Percentiles rank a stretch among this genome's conserved stretches.
Evolutionary conservation across 2,113 vertebrate species (phyloP).

Genomic region (Dasyornis broadbenti): DNA sequence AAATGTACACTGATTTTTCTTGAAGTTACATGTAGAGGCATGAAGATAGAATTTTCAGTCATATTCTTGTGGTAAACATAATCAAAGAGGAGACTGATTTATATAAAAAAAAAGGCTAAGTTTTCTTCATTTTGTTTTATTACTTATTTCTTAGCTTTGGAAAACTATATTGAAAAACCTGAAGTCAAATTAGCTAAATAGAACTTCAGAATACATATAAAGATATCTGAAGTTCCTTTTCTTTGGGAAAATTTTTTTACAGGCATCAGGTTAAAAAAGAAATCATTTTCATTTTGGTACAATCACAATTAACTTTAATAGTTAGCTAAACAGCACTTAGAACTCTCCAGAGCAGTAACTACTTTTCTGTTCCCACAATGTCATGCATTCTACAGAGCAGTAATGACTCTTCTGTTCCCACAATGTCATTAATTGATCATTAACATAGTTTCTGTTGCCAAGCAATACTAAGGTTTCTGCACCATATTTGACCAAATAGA

Average conservation of each 20-base stretch:
- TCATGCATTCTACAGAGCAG: conserved; percentile 28
- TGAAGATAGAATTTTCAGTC: background rate
- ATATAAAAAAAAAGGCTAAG: background rate
- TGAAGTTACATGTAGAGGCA: background rate
- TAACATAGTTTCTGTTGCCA: conserved; percentile 65
- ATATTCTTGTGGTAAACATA: background rate
- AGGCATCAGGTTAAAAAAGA: conserved; percentile 16
- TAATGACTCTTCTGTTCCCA: conserved; percentile 52
- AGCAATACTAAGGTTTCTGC: conserved; percentile 59
- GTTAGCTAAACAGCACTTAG: conserved; percentile 51
- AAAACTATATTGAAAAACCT: background rate
- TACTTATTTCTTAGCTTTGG: background rate
- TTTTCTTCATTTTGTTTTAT: background rate
- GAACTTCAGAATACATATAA: background rate
- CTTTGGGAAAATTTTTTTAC: background rate
- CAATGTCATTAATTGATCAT: conserved; percentile 58
- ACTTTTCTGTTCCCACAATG: conserved; percentile 45
- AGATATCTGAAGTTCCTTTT: background rate
- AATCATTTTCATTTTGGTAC: conserved; percentile 37
- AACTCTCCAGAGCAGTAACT: conserved; percentile 47
- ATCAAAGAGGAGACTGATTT: background rate
- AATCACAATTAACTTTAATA: conserved; percentile 25
- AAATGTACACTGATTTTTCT: background rate
- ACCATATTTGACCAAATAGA: conserved; percentile 24
- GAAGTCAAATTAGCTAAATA: background rate